Evolutionary conservation across 2,888 invertebrate genomes (phyloP).

Genomic region (Orthosia gothica): DNA sequence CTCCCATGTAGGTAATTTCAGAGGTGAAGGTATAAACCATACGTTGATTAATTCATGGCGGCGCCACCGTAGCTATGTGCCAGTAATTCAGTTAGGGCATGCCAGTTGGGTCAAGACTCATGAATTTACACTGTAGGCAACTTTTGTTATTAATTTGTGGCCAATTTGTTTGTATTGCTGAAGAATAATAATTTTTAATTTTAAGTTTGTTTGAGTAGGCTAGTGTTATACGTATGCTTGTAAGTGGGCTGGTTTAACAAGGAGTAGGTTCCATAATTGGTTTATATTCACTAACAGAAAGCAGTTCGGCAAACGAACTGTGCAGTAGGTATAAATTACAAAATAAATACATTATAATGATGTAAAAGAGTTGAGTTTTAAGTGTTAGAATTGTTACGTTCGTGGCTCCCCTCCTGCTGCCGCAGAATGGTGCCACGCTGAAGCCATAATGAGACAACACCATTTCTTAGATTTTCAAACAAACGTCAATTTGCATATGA

Average conservation of each 20-base stretch:
- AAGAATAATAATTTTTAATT: slow-evolving; percentile 24
- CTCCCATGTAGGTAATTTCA: slow-evolving; percentile 21
- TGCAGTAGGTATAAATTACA: not conserved
- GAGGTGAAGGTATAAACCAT: slow-evolving; percentile 72
- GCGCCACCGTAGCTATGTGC: slow-evolving; percentile 75
- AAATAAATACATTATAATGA: no score
- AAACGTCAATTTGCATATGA: no score
- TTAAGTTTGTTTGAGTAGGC: not conserved
- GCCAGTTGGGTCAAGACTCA: slow-evolving; percentile 64
- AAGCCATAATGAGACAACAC: no score
- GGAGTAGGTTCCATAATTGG: no score
- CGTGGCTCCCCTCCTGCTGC: not conserved
- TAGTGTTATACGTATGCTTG: not conserved
- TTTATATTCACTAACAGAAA: no score
- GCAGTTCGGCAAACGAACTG: not conserved
- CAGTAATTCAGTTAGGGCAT: slow-evolving; percentile 79
- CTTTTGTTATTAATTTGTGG: slow-evolving; percentile 41
- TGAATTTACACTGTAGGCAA: slow-evolving; percentile 42
- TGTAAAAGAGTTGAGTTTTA: no score
- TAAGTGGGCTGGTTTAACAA: not conserved
- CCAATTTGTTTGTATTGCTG: slow-evolving; percentile 40
- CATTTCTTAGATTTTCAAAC: not conserved
- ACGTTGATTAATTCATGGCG: slow-evolving; percentile 80
- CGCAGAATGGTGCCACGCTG: no score
- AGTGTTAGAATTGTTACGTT: no score